Base-by-base conservation (phyloP, 2,888 invertebrate species). In the Labia minor region DNA sequence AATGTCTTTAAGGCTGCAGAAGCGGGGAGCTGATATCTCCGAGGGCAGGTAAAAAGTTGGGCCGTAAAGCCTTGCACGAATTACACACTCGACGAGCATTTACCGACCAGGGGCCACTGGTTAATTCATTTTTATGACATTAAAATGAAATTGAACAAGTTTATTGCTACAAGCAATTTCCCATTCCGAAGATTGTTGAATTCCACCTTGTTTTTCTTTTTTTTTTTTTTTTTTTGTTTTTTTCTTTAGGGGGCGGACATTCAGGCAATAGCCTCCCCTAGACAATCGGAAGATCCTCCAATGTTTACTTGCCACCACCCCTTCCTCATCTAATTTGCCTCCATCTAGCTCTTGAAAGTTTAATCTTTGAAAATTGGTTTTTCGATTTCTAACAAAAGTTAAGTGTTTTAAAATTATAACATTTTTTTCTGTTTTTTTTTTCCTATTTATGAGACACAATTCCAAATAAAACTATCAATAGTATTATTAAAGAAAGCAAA, bases 271-370 rank as follows among this genome's bases (percentile, higher is more conserved):
- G 26, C 26, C 26, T 3, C 26, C 26, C 26, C 26, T 26, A 26
- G 26, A 26, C 26, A 26, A 26, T 63, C 63, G 18, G 63, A 19
- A 63, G 19, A 21, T 63, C 14, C 21, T 19, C 62, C 18, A 11
- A 19, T 62, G 16, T 16, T 62, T 62, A 18, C 21, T 19, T 63
- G 16, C 21, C 63, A 19, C 19, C 26, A 26, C 3, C 4, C 4
- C n/a, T 26, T 26, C 8, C 26, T 26, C 8, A 26, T 26, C 26
- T 26, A 26, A 26, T 26, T 26, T 26, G 26, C 26, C 26, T 26
- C 26, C 26, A 26, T 66, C 1, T 33, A 62, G 66, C 62, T 66
- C 33, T 19, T 66, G 66, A 66, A 37, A 21, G 8, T 26, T 26
- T 26, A 26, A 26, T 26, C 4, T 26, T 26, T 26, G 26, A 26